These are phyloP conservation scores for Hippoglossus hippoglossus DNA, from an alignment of 2,797 vertebrate species.

Conservation along the genomic window DNA sequence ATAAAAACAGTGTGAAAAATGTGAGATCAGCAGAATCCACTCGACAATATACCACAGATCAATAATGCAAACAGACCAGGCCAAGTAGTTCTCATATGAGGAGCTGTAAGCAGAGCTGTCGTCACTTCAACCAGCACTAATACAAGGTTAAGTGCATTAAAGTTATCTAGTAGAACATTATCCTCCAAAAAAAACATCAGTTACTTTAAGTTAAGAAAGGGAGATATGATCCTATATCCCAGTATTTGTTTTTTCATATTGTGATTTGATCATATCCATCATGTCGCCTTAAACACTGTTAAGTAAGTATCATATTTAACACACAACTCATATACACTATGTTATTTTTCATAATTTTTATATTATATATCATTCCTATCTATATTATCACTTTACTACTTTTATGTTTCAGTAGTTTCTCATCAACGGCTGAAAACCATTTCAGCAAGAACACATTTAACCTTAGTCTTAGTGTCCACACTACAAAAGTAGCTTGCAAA, in stretches of 20 bases:
- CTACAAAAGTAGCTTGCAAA: not conserved
- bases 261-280: too few species aligned
- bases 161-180: not conserved
- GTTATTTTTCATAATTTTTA: too few species aligned
- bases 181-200: not conserved
- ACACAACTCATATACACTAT: too few species aligned
- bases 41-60: conserved; percentile 19
- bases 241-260: too few species aligned
- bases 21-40: not conserved
- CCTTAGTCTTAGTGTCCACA: not conserved
- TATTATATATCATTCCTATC: too few species aligned
- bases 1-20: not conserved
- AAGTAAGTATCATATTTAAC: too few species aligned
- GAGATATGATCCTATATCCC: not conserved
- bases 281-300: too few species aligned
- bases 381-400: too few species aligned
- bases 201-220: not conserved
- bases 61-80: conserved; percentile 27
- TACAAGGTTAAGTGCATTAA: not conserved
- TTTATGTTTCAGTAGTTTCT: too few species aligned
- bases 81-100: conserved; percentile 12
- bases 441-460: not conserved
- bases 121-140: conserved; percentile 4
- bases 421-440: too few species aligned
- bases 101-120: conserved; percentile 6